phyloP scores from a whole-genome alignment of 2,113 vertebrate species.

The Turnix velox region DNA sequence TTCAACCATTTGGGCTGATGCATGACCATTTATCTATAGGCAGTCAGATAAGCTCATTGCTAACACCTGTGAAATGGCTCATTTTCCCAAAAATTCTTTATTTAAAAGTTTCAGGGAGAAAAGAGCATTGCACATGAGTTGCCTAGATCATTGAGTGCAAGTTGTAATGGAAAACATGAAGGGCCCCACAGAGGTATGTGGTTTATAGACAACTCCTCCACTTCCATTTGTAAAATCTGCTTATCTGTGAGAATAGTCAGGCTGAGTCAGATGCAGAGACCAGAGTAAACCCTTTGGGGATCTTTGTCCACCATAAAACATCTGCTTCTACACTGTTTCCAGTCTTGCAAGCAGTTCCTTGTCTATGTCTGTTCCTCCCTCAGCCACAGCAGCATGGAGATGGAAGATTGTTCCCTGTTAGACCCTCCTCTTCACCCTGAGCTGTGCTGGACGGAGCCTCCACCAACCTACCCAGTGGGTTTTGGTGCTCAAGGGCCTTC shows the following conservation, averaged over 20 bases:
- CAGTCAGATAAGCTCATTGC: neutral
- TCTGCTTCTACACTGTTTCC: neutral
- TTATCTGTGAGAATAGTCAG: neutral
- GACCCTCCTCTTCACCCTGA: neutral
- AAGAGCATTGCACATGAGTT: rapidly evolving
- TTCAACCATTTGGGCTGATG: neutral
- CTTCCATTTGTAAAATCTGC: neutral
- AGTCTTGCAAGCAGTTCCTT: neutral
- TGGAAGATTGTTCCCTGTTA: neutral
- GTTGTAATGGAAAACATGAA: neutral
- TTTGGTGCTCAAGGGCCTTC: neutral
- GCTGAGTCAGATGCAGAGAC: neutral
- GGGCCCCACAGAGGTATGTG: neutral
- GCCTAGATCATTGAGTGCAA: neutral
- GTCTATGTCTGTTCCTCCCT: neutral
- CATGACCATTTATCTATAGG: neutral
- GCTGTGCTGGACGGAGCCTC: neutral
- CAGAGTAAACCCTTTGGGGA: neutral
- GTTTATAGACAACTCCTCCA: neutral
- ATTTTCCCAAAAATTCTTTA: neutral
- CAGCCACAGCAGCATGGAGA: rapidly evolving
- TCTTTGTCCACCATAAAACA: neutral
- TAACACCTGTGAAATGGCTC: neutral
- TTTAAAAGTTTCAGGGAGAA: neutral
- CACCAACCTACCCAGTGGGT: rapidly evolving